Percentiles rank a stretch among this genome's conserved stretches.
Conservation (phyloP, 2,113 vertebrate genomes). For the Callipepla californica region DNA sequence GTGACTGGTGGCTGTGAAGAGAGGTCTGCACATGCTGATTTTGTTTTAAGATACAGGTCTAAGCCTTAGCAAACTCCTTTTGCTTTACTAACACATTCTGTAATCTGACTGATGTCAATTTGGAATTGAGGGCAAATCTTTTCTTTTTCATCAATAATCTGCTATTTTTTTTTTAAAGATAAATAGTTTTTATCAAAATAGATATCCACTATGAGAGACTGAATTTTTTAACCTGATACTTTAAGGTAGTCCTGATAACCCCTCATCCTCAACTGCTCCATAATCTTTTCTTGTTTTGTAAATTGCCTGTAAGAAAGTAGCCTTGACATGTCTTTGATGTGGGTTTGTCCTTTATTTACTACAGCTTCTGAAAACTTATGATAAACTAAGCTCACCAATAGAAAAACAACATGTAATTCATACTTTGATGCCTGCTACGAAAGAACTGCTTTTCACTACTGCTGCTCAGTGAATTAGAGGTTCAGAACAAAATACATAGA, state of each 20-base stretch:
- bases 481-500: not conserved
- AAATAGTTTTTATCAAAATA: constrained; percentile 5
- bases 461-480: not conserved
- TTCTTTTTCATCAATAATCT: constrained; percentile 1
- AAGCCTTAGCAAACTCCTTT: not conserved
- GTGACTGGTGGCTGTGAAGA: not conserved
- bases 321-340: constrained; percentile 79
- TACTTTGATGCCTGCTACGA: constrained; percentile 3
- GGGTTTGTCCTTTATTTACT: constrained; percentile 58
- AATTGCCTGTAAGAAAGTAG: constrained; percentile 71
- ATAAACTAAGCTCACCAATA: constrained; percentile 22
- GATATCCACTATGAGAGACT: not conserved
- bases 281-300: constrained; percentile 66
- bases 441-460: constrained; percentile 11
- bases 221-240: not conserved
- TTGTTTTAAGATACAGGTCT: not conserved
- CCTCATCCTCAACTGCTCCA: constrained; percentile 53
- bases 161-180: not conserved
- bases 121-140: not conserved
- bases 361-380: constrained; percentile 57
- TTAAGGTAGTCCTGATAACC: constrained; percentile 47
- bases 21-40: constrained; percentile 27
- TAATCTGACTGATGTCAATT: not conserved
- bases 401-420: not conserved
- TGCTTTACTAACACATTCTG: not conserved